Base-by-base conservation (phyloP, 1,140 invertebrate species). In the Druon quercuslanigerum region DNA sequence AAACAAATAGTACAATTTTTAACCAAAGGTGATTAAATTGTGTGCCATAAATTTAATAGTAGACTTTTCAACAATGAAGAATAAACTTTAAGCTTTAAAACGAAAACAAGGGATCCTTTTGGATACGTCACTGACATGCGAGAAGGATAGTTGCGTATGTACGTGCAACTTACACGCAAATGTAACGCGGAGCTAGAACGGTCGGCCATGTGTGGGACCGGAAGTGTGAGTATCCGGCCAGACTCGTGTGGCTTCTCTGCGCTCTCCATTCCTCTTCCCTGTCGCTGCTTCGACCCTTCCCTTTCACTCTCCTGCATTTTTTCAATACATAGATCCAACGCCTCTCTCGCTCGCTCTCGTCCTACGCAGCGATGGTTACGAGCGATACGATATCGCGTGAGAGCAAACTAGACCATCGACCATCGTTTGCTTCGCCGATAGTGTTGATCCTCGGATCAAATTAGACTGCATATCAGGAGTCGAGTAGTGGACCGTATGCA, bases 191-290 rank as follows among this genome's bases (percentile, higher is more conserved):
- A 82, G 72, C 79, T 71, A 83, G 82, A 83, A 81, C 80, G 85
- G 82, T 76, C 83, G 84, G 85, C 86, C 87, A 90, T 91, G 90
- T 91, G 90, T 92, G 88, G 88, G 90, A 91, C 90, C 90, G 90
- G 90, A 91, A 91, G 90, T 89, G 83, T 83, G 90, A 91, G 90
- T 91, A 91, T 91, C 90, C 90, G 90, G 90, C 90, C 90, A 90
- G 90, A 91, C 90, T 90, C 87, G 90, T 90, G 90, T 91, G 88
- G 90, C 89, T 91, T 91, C 90, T 89, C 88, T 88, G 71, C 77
- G 51, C 77, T 75, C 76, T 74, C 71, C 74, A 72, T 75, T 80
- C 72, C 76, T 80, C 79, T 73, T 79, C 66, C 70, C 50, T 81
- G 72, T 80, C 76, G 20, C 72, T 72, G 50, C 71, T 50, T 72